Base-by-base conservation (phyloP, 64 coral and sea anemone species). In the Stichodactyla helianthus region DNA sequence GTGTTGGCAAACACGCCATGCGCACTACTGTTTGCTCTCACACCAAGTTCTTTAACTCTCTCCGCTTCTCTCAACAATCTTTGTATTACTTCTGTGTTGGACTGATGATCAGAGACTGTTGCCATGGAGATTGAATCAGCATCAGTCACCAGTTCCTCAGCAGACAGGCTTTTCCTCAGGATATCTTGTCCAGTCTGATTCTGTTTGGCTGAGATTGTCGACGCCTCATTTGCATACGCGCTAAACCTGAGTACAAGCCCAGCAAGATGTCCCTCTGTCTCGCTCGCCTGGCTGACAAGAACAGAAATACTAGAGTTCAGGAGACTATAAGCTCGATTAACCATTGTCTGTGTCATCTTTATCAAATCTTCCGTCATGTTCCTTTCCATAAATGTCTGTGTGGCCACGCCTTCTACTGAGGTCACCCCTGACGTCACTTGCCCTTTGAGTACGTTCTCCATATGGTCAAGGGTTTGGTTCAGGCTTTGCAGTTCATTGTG, bases 401-500 rank as follows among this genome's bases (percentile, higher is more conserved):
- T 56, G 7, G 86, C 54, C 15, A 92, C 82, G 31, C 70, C 23
- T 53, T 87, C 85, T 14, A 96, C 55, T 52, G 81, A 22, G 20
- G 79, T 68, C 25, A 90, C 68, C 55, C 83, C 92, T 87, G 58
- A 82, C 82, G 83, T 77, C 59, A 97, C 88, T 16, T 82, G 82
- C 25, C 88, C 74, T 85, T 76, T 83, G 19, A 97, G 86, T 4
- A 90, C 77, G 10, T 25, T 12, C 74, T 97, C 95, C 56, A 97
- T 81, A 7, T 91, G 63, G 68, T 93, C 87, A 6, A 93, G 27
- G n/a, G 92, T 93, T 61, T 91, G 19, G 67, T 97, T 97, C 26
- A 97, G 90, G n/a, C 77, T 65, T 23, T 51, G 85, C 8, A 97
- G 92, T 76, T 97, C 82, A 20, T 86, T 60, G 25, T 85, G 86